phyloP scores from a whole-genome alignment of 2,113 vertebrate species.

The Poeciliopsis occidentalis region DNA sequence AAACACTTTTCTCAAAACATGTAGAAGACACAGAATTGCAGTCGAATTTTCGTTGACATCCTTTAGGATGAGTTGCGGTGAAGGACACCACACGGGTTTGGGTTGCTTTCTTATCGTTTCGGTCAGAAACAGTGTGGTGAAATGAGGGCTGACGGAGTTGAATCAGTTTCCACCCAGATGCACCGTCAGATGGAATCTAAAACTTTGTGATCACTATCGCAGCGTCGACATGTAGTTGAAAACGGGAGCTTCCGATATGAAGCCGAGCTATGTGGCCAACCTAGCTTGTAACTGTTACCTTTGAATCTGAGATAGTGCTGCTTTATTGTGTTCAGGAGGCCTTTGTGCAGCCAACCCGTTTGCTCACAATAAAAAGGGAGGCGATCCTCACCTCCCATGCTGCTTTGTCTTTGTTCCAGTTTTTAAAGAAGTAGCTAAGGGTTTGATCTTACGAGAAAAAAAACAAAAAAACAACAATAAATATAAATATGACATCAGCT shows the following conservation, averaged over 20 bases:
- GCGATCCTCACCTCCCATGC: constrained; percentile 24
- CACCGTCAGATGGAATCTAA: neutral
- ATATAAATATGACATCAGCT: neutral
- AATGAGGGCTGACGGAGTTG: neutral
- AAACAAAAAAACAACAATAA: neutral
- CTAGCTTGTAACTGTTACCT: neutral
- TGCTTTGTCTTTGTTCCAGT: constrained; percentile 5
- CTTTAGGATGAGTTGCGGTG: too few species aligned
- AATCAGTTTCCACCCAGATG: neutral
- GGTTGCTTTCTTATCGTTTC: neutral
- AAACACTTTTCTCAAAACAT: too few species aligned
- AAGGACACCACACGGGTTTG: neutral
- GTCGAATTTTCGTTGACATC: too few species aligned
- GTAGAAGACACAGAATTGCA: neutral
- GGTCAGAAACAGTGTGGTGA: neutral
- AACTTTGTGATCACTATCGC: neutral
- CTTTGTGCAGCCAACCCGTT: constrained; percentile 42
- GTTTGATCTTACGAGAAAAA: neutral
- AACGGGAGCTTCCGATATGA: neutral
- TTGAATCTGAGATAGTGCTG: neutral
- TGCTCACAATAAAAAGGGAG: constrained; percentile 50
- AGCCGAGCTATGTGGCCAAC: neutral
- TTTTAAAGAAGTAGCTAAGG: neutral
- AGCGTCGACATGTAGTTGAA: neutral
- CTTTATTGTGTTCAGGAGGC: constrained; percentile 27